A percentile compares a stretch with the other conserved stretches of the same genome.
Evolutionary conservation across 2,113 vertebrate species (phyloP).

Genomic region (Pseudorhombus dupliciocellatus): DNA sequence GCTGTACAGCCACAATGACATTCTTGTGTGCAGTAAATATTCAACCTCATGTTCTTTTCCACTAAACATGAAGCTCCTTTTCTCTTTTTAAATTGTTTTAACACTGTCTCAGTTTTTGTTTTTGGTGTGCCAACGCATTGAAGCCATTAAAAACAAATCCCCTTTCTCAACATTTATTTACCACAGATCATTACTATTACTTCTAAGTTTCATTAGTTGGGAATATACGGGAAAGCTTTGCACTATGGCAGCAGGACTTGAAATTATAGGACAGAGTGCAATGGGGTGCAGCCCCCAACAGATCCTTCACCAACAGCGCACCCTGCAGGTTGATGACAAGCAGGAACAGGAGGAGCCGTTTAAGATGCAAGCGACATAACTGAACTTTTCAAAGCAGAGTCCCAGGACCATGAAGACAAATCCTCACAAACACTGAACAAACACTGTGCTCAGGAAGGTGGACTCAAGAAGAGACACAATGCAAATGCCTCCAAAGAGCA

Average conservation of each 20-base stretch:
- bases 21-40: constrained; percentile 5
- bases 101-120: neutral
- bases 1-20: constrained; percentile 50
- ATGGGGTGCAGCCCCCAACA: constrained; percentile 36
- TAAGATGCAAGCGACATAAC: constrained; percentile 4
- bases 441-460: neutral
- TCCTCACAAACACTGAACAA: constrained; percentile 15
- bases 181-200: constrained; percentile 9
- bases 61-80: constrained; percentile 4
- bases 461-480: neutral
- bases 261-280: constrained; percentile 37
- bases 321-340: constrained; percentile 66
- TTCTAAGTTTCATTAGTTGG: constrained; percentile 6
- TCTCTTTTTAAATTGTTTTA: constrained; percentile 10
- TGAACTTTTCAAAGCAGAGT: constrained; percentile 22
- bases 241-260: constrained; percentile 20
- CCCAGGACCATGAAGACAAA: constrained; percentile 33
- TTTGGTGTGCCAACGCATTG: constrained; percentile 13
- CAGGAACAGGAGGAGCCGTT: constrained; percentile 9
- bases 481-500: neutral
- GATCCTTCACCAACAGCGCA: constrained; percentile 71
- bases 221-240: neutral
- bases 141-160: constrained; percentile 8
- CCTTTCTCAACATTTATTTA: constrained; percentile 19
- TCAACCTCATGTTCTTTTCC: neutral